Conservation (phyloP, 2,797 vertebrate genomes). For the Thamnophis elegans region DNA sequence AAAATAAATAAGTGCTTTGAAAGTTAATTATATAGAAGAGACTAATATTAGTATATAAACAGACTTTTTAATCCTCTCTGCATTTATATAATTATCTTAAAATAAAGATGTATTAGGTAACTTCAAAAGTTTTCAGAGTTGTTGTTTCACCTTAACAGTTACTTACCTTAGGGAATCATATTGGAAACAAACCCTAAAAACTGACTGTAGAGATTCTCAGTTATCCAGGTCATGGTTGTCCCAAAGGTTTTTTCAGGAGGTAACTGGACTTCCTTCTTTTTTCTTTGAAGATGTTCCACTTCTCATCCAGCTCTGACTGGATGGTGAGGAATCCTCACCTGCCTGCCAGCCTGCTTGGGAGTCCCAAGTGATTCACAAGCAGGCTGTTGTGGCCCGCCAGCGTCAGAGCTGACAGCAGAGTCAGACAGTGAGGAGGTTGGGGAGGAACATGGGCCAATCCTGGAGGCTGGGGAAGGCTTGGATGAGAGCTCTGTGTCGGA, state of each 20-base stretch:
- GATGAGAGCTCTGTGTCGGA: too few relatives aligned
- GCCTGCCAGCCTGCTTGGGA: neutral
- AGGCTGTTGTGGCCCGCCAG: neutral
- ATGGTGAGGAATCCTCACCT: too few relatives aligned
- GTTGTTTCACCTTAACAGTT: neutral
- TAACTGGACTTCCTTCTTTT: too few relatives aligned
- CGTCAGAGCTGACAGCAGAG: too few relatives aligned
- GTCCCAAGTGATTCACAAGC: neutral
- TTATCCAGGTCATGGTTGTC: too few relatives aligned
- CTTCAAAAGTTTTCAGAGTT: neutral
- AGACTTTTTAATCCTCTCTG: neutral
- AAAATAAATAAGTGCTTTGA: neutral
- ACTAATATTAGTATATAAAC: neutral
- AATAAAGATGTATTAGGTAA: neutral
- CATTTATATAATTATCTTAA: neutral
- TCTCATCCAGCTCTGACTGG: too few relatives aligned
- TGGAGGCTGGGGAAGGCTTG: too few relatives aligned
- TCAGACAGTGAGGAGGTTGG: too few relatives aligned
- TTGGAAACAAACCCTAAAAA: neutral
- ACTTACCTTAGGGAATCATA: neutral
- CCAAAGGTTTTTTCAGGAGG: too few relatives aligned
- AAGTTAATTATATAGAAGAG: neutral
- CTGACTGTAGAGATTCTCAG: too few relatives aligned
- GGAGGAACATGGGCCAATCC: too few relatives aligned
- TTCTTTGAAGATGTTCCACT: too few relatives aligned